Evolutionary conservation across 2,797 vertebrate genomes (phyloP).

Genomic region (Eleutherodactylus coqui): DNA sequence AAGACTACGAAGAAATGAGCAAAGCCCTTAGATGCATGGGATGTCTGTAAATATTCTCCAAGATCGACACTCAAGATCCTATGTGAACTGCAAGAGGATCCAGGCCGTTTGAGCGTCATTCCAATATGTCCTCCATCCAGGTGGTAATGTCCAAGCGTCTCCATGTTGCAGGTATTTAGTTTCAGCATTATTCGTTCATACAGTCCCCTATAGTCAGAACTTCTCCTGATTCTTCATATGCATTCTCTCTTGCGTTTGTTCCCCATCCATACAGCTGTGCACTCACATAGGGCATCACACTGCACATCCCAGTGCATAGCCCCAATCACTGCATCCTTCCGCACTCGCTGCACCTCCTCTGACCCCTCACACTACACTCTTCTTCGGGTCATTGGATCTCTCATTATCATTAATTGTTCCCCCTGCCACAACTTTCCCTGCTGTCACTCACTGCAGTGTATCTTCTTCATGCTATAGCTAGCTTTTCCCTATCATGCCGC

Average conservation of each 20-base stretch:
- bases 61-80: background rate
- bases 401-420: too few species aligned
- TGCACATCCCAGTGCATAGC: background rate
- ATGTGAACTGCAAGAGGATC: background rate
- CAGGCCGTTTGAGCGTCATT: too few species aligned
- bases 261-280: background rate
- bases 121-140: too few species aligned
- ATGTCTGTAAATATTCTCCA: background rate
- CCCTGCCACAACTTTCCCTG: too few species aligned
- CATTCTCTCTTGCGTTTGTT: background rate
- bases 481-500: background rate
- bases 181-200: background rate
- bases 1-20: background rate
- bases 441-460: background rate
- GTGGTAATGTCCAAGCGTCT: background rate
- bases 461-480: background rate
- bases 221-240: background rate
- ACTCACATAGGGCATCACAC: background rate
- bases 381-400: conserved; percentile 51
- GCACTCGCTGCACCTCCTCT: background rate
- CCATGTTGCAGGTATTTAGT: background rate
- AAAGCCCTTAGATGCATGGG: background rate
- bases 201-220: background rate
- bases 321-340: background rate
- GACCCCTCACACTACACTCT: conserved; percentile 28